Evolutionary conservation across 2,797 vertebrate species (phyloP), one percentile per base, ranked within the genome.

Genomic region (Orientallactaga sibirica): DNA sequence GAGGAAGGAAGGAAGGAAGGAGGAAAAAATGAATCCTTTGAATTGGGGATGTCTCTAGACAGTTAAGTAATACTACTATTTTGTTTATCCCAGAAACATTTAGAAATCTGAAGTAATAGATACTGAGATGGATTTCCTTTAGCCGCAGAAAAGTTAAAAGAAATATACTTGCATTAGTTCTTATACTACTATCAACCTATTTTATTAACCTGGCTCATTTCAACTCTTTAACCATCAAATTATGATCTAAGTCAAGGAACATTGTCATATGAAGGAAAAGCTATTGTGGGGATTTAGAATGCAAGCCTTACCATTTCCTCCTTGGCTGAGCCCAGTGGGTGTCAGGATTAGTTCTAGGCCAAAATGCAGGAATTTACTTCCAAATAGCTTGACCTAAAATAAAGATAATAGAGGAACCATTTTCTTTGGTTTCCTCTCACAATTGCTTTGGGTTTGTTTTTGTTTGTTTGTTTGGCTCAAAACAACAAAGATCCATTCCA

Each of bases 391-490:
- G 91, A 94, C 95, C 92, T 25, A 96, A 96, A 95, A 94, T 95
- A 93, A 94, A 94, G 94, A 96, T 94, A 96, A 94, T 88, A 94
- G 67, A 92, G 75, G 82, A 95, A 78, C 5, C 93, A 93, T 96
- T 96, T 96, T 92, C 92, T 90, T 83, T 95, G 93, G 86, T 96
- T 93, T 96, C 73, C 81, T 94, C 93, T 96, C 91, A 92, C 86
- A 95, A 90, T 92, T 96, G 78, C 87, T 93, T 94, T 91, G 94
- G 89, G 6, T 48, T 48, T 48, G 8, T 48, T 48, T 33, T 88
- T 96, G 62, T 92, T 91, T 94, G 82, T 95, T 96, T 97, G 68
- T 96, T 97, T 97, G 91, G 16, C 71, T 95, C 89, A 96, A 93
- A 95, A 91, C 85, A 92, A 77, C 70, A 90, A 90, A 48, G 78